Evolutionary conservation across 1,140 invertebrate species (phyloP), one percentile per base, ranked within the genome.

Genomic region (Temnothorax nylanderi): DNA sequence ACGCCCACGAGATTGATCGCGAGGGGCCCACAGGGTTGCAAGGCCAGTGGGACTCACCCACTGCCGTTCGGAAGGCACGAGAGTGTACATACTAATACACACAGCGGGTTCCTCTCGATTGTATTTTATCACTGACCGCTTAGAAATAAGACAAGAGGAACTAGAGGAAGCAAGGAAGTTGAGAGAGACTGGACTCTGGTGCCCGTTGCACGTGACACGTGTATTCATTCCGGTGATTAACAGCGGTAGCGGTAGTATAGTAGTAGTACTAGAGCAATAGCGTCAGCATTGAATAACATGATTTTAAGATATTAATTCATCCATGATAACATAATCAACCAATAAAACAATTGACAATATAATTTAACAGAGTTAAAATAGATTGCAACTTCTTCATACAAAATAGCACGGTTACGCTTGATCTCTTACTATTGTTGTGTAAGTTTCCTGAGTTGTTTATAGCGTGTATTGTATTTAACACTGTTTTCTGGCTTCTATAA

Each of bases 111-210:
- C 49, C 64, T 74, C 10, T 80, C 47, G 56, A 67, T 81, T 87
- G 72, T 74, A 88, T 88, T 88, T 87, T 88, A 80, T 74, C 58
- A 56, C 32, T 86, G 67, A 18, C 44, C 58, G 51, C 41, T 88
- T 88, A 87, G 75, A 77, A 81, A 54, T 26, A 58, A 88, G 71
- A 87, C 47, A 74, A 65, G 67, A 54, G n/a, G 37, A 67, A 67
- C 47, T 74, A 64, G 67, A 54, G n/a, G 37, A 67, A 67, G 37
- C 37, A 26, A 34, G 1, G 18, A 71, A 3, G 13, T 8, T 21
- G 18, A 41, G n/a, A 60, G 4, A 11, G 58, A 3, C 21, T 7
- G 10, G 7, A 65, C 1, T n/a, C 18, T 41, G 18, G 18, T 67
- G 37, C 18, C 64, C 41, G 18, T 65, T 65, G n/a, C 1, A 67